These are phyloP conservation scores for Pyrochroa serraticornis DNA, from an alignment of 2,888 invertebrate genomes.

Conservation along the genomic window DNA sequence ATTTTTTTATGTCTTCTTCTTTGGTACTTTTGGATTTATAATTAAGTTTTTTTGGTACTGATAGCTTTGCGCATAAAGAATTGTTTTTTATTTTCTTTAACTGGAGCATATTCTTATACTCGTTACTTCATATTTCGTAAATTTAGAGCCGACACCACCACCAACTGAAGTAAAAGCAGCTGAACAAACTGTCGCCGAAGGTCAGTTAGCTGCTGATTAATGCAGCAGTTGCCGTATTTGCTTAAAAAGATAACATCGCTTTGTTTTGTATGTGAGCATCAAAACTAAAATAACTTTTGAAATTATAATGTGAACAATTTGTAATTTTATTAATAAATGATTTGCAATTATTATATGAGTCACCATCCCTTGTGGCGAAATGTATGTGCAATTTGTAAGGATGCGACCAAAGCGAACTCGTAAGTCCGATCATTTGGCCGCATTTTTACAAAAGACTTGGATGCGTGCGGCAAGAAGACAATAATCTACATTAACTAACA, in stretches of 20 bases:
- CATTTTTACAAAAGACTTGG: no score
- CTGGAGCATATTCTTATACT: neutral
- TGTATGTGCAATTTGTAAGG: neutral
- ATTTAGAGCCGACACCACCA: slow-evolving; percentile 36
- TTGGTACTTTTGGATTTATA: slow-evolving; percentile 18
- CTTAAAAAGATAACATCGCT: slow-evolving; percentile 9
- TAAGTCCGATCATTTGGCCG: no score
- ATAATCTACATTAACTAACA: no score
- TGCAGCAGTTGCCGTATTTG: slow-evolving; percentile 1
- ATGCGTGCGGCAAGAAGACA: no score
- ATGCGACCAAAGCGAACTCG: neutral
- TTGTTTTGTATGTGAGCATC: no score
- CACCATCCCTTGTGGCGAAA: no score
- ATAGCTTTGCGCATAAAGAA: neutral
- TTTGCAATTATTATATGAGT: neutral
- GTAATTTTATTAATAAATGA: neutral
- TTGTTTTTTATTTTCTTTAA: neutral
- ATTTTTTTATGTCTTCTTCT: slow-evolving; percentile 1
- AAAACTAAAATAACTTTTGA: slow-evolving; percentile 1
- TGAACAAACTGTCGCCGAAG: slow-evolving; percentile 35
- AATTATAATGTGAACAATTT: neutral
- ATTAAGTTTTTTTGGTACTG: slow-evolving; percentile 6
- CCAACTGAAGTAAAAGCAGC: slow-evolving; percentile 48
- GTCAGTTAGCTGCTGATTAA: slow-evolving; percentile 26
- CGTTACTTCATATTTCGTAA: slow-evolving; percentile 22